These are phyloP conservation scores for Strigamia transsilvanica DNA, from an alignment of 2,888 invertebrate species.

Conservation along the genomic window DNA sequence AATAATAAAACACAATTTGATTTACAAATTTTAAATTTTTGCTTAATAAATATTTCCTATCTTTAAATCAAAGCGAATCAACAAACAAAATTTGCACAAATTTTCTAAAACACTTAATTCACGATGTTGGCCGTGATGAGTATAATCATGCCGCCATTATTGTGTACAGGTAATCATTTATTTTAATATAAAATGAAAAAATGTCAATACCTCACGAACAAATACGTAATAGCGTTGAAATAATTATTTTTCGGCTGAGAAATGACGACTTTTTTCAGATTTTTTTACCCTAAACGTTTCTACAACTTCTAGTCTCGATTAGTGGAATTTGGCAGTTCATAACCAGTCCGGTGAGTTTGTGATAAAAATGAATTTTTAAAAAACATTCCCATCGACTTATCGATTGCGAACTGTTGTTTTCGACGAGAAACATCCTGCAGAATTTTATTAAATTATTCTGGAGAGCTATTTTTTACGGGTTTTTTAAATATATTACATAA, in stretches of 20 bases:
- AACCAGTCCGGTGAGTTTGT: not conserved
- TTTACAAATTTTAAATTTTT: no score
- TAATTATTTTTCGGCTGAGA: not conserved
- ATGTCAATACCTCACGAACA: not conserved
- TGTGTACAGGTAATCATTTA: not conserved
- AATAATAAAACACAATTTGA: no score
- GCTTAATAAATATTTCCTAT: no score
- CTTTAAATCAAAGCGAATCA: no score
- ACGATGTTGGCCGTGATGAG: not conserved
- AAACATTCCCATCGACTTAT: not conserved
- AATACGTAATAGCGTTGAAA: not conserved
- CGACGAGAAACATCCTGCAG: not conserved
- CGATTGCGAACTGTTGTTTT: not conserved
- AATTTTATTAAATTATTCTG: conserved; percentile 25
- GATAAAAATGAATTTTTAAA: conserved; percentile 12
- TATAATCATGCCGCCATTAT: not conserved
- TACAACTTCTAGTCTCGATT: not conserved
- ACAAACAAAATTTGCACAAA: not conserved
- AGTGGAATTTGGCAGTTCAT: conserved; percentile 7
- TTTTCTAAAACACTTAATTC: not conserved
- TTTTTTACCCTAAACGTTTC: not conserved
- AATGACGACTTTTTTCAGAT: not conserved
- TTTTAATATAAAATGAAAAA: not conserved
- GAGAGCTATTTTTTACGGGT: not conserved
- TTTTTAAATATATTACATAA: not conserved